These are phyloP conservation scores for Ictidomys tridecemlineatus DNA, from an alignment of 2,113 vertebrate species.

Conservation along the genomic window DNA sequence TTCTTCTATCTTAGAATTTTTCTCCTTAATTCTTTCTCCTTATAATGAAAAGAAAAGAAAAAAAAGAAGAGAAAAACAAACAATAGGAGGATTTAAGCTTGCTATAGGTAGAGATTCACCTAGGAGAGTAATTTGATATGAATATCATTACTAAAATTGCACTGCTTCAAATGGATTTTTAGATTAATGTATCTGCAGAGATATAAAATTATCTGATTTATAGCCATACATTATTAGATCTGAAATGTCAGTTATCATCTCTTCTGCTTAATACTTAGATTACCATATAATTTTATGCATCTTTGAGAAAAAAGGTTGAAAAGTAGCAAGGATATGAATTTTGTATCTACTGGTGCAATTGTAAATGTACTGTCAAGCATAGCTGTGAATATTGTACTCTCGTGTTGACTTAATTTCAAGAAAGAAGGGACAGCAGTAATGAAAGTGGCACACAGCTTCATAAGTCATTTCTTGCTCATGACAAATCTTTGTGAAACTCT, in stretches of 20 bases:
- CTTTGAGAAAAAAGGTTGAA: conserved; percentile 74
- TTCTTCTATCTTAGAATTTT: conserved; percentile 1
- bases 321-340: conserved; percentile 74
- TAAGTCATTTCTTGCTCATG: conserved; percentile 71
- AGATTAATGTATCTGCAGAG: conserved; percentile 83
- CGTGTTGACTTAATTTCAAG: conserved; percentile 65
- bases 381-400: conserved; percentile 47
- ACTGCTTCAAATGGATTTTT: conserved; percentile 78
- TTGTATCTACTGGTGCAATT: conserved; percentile 67
- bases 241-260: conserved; percentile 86
- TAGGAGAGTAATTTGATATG: conserved; percentile 81
- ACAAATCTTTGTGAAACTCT: conserved; percentile 24
- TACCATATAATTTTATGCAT: conserved; percentile 81
- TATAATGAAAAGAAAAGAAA: background rate
- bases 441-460: conserved; percentile 54
- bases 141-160: conserved; percentile 84
- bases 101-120: conserved; percentile 58
- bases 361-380: conserved; percentile 41
- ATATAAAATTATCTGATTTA: conserved; percentile 86
- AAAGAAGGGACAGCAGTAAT: conserved; percentile 66
- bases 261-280: conserved; percentile 78
- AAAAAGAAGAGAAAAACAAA: background rate
- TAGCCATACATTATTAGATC: conserved; percentile 78
- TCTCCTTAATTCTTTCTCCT: background rate
- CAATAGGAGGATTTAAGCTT: conserved; percentile 38